These are phyloP conservation scores for Latrodectus hesperus DNA, from an alignment of 2,888 invertebrate species.

Conservation along the genomic window DNA sequence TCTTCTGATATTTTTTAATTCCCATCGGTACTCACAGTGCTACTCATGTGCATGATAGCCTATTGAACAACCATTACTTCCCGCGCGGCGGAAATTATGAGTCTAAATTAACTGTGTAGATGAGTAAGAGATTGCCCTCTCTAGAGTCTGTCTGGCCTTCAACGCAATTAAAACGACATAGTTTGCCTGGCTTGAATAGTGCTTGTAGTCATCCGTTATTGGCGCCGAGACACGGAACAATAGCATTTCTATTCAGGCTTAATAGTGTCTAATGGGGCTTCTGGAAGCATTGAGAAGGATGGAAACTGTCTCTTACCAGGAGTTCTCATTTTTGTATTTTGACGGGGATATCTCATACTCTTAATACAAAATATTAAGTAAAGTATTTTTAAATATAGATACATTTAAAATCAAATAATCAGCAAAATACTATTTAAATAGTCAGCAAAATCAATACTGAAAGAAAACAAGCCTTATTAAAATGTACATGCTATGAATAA, in stretches of 20 bases:
- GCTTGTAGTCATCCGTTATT: constrained; percentile 16
- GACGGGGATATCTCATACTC: too few relatives aligned
- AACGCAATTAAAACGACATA: constrained; percentile 23
- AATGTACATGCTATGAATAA: too few relatives aligned
- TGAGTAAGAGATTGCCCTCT: not conserved
- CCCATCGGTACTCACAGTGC: not conserved
- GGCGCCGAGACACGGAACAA: constrained; percentile 4
- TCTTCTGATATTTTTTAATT: constrained; percentile 9
- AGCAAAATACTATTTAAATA: too few relatives aligned
- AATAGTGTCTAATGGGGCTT: not conserved
- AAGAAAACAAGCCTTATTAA: too few relatives aligned
- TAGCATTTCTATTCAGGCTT: not conserved
- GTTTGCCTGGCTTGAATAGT: constrained; percentile 4
- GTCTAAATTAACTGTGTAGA: constrained; percentile 29
- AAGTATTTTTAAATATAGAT: too few relatives aligned
- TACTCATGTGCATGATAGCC: not conserved
- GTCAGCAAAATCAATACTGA: too few relatives aligned
- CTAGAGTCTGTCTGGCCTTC: constrained; percentile 20
- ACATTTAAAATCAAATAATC: too few relatives aligned
- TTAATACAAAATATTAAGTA: too few relatives aligned
- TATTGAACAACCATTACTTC: constrained; percentile 22
- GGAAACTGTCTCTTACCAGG: too few relatives aligned
- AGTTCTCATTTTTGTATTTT: too few relatives aligned
- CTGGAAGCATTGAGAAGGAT: not conserved
- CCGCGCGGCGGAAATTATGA: constrained; percentile 28